Base-by-base conservation (phyloP, 1,140 invertebrate species). In the Lethocerus indicus region DNA sequence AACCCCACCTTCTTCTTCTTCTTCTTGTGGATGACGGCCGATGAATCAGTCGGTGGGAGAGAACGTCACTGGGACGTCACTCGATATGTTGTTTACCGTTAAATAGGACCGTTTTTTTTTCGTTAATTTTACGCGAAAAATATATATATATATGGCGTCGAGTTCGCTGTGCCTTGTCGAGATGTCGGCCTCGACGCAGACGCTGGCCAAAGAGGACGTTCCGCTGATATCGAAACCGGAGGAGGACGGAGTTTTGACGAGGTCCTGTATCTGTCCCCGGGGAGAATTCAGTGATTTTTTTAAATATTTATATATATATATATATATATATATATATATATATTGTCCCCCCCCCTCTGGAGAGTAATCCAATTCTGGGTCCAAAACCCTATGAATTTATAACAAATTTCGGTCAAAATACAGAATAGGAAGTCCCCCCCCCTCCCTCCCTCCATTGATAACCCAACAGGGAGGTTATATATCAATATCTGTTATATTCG, bases 171-270 rank as follows among this genome's bases (percentile, higher is more conserved):
- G 61, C 55, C 46, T 62, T 23, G 60, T 59, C 25, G 60, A 61
- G 53, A 54, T 60, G 53, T 53, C 60, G n/a, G 56, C 61, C 23
- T 61, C 60, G n/a, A 60, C 60, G 4, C 59, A 57, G 3, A 51
- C 56, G 18, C 46, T 60, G 27, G 58, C 59, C 36, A 76, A 75
- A 62, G 75, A 77, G 62, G 74, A 77, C 58, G 75, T 76, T 59
- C 74, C 74, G 45, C 59, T 78, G 55, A 75, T 76, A 62, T 67
- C 68, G 18, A 76, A 73, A 62, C 62, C 70, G 27, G 67, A 66
- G 50, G 69, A 67, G 61, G 63, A 67, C 61, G 68, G 64, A 52
- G 64, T 66, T 49, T 69, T 68, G 61, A 64, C 64, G 56, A 73
- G 71, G 70, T 73, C 65, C 64, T 49, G 29, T 26, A 23, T 9